phyloP scores from a whole-genome alignment of 2,797 vertebrate species.

The Anniella stebbinsi region DNA sequence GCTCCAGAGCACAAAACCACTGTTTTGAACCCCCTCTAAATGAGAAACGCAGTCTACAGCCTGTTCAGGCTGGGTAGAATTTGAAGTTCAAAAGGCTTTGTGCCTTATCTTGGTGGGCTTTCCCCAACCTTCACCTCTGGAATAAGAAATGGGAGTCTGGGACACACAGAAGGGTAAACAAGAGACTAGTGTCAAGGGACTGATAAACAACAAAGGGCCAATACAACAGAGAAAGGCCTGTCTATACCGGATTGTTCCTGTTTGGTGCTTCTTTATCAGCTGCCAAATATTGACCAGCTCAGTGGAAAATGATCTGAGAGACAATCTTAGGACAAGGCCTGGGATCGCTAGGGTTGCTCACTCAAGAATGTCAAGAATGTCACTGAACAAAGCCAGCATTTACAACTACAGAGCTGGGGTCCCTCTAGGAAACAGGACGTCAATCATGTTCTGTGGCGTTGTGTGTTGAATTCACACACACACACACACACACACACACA shows the following conservation, averaged over 20 bases:
- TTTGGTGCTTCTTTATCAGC: conserved; percentile 1
- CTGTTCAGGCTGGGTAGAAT: background rate
- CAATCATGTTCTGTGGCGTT: background rate
- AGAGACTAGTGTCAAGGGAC: background rate
- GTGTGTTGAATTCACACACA: too few relatives aligned
- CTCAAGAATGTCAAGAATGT: background rate
- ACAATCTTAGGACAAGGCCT: conserved; percentile 1
- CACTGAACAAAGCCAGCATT: background rate
- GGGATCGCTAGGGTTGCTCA: background rate
- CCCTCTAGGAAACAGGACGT: background rate
- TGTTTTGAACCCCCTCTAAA: too few relatives aligned
- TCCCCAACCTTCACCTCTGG: background rate
- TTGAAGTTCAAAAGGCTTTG: background rate
- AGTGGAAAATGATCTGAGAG: conserved; percentile 4
- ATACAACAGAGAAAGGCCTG: background rate
- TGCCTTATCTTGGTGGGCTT: background rate
- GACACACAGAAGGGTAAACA: background rate
- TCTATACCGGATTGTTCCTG: background rate
- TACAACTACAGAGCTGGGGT: background rate
- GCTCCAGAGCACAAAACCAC: too few relatives aligned
- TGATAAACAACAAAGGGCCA: background rate
- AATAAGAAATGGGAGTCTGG: background rate
- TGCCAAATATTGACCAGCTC: conserved; percentile 13
- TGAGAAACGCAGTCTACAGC: background rate
- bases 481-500: too few relatives aligned